Evolutionary conservation across 2,113 vertebrate genomes (phyloP).

Genomic region (Cavia porcellus): DNA sequence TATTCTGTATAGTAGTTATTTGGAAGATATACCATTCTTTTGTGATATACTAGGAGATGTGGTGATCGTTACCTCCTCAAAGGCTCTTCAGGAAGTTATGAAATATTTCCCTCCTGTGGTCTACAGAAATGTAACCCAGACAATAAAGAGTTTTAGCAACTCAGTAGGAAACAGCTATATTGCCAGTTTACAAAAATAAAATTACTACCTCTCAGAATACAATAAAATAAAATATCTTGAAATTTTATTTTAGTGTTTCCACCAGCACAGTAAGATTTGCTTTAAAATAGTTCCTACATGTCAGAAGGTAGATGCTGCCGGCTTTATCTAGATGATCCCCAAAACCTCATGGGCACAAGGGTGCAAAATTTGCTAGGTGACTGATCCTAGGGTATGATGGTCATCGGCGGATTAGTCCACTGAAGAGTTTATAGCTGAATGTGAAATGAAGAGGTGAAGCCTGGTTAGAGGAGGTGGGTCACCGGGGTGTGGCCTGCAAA

Average conservation of each 20-base stretch:
- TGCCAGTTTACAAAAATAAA: neutral
- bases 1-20: neutral
- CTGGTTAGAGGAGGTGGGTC: neutral
- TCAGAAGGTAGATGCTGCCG: neutral
- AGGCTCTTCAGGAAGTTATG: neutral
- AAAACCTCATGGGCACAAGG: neutral
- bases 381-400: neutral
- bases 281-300: neutral
- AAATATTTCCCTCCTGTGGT: neutral
- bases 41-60: neutral
- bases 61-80: neutral
- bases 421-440: neutral
- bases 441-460: neutral
- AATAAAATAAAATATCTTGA: neutral
- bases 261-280: neutral
- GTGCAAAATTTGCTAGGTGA: neutral
- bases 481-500: neutral
- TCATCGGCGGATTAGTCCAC: neutral
- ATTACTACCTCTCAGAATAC: neutral
- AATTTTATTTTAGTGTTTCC: neutral
- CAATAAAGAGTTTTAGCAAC: slow-evolving; percentile 42
- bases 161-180: neutral
- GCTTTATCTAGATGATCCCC: neutral
- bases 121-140: neutral
- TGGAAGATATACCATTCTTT: neutral